Evolutionary conservation across 2,113 vertebrate species (phyloP), one percentile per base, ranked within the genome.

Genomic region (Nyctibius bracteatus): DNA sequence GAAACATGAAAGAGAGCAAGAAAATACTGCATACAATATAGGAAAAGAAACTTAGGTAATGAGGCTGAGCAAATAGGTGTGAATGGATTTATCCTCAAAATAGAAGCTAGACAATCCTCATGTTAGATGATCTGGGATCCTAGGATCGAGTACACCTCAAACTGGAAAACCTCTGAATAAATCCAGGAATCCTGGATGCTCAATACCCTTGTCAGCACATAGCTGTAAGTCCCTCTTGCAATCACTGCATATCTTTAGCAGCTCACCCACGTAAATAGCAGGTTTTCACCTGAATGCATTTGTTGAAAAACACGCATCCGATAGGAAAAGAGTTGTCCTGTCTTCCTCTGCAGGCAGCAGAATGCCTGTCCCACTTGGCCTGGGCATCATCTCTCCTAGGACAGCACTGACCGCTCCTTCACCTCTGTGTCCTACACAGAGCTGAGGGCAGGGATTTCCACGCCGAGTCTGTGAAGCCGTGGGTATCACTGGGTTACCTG

Each of bases 381-480:
- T 1, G 8, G 57, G 30, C n/a, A 66, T 5, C 51, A 0, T 12
- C 30, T 55, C 8, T 39, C 21, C 16, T 1, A 1, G 51, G 41
- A 39, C 19, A 44, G 31, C 12, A 3, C 1, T 6, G 30, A 3
- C 8, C 10, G 14, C 24, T 37, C 49, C 39, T 59, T 46, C 19
- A 4, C 4, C 39, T 21, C 14, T 1, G 0, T 3, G 41, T 51
- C 20, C 54, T 21, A 0, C 37, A 2, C 17, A 16, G 10, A 47
- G 37, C 63, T 5, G 6, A 30, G 62, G 25, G 23, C 10, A 8
- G 37, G 31, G 27, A 14, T 44, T 57, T 10, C 55, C 58, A 41
- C n/a, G 10, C 1, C 1, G 0, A 10, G 25, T 0, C n/a, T 13
- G 33, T 0, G 8, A 33, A 47, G 47, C 52, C 5, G 2, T 4